Percentiles rank a stretch among this genome's conserved stretches.
Evolutionary conservation across 2,113 vertebrate species (phyloP).

Genomic region (Calypte anna): DNA sequence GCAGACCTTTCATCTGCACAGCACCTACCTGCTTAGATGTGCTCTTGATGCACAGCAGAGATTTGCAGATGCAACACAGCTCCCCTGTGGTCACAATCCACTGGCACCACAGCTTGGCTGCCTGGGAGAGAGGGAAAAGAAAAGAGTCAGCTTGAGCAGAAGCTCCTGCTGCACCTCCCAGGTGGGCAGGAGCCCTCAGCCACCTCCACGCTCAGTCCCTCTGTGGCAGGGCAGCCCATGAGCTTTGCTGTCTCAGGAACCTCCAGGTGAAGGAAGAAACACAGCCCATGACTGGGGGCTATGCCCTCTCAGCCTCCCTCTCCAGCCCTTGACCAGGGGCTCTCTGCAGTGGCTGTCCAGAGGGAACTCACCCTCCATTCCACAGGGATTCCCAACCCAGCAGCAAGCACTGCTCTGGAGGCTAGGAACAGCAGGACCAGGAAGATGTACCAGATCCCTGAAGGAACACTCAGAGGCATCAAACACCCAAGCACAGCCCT

Average conservation of each 20-base stretch:
- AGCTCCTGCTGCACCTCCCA: background rate
- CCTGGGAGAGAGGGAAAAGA: background rate
- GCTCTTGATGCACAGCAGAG: background rate
- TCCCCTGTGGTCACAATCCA: background rate
- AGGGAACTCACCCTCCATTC: background rate
- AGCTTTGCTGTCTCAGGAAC: background rate
- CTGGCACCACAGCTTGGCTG: background rate
- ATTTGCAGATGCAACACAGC: slow-evolving; percentile 1
- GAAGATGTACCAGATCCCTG: background rate
- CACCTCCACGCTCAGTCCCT: background rate
- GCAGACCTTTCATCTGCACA: slow-evolving; percentile 1
- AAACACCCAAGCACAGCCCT: background rate
- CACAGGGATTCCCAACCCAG: background rate
- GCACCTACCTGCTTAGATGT: slow-evolving; percentile 46
- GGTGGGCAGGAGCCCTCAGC: background rate
- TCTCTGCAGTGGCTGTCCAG: background rate
- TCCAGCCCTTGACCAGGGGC: fast-evolving
- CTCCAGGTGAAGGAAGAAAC: background rate
- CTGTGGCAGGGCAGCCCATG: background rate
- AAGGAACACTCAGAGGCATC: background rate
- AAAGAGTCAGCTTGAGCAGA: background rate
- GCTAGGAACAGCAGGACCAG: background rate
- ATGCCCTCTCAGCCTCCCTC: background rate
- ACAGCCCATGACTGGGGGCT: fast-evolving
- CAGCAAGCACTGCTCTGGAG: background rate